Percentiles rank a stretch among this genome's conserved stretches.
These are phyloP conservation scores for Vultur gryphus DNA, from an alignment of 2,797 vertebrate genomes.

Conservation along the genomic window DNA sequence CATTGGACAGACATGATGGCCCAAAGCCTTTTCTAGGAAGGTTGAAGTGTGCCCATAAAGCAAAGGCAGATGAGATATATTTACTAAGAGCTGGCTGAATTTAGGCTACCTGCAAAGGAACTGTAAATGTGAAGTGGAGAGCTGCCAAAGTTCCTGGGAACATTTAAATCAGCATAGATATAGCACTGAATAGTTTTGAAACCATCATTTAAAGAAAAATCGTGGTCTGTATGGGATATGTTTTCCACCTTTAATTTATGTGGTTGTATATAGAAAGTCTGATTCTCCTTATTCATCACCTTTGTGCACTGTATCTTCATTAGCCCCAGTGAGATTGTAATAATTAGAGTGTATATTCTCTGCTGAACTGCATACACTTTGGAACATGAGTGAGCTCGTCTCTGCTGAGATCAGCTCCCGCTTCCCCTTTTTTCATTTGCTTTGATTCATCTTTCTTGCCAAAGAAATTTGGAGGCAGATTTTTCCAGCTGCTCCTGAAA, in stretches of 20 bases:
- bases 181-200: neutral
- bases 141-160: neutral
- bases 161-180: neutral
- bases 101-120: neutral
- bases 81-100: neutral
- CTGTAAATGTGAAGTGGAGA: neutral
- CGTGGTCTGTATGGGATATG: neutral
- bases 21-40: neutral
- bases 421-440: neutral
- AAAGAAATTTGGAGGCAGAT: slow-evolving; percentile 11
- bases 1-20: neutral
- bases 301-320: neutral
- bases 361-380: neutral
- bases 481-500: slow-evolving; percentile 36
- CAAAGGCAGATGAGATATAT: neutral
- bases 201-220: neutral
- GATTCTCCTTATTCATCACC: neutral
- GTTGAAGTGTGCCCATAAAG: neutral
- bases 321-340: neutral
- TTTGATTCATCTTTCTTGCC: slow-evolving; percentile 15
- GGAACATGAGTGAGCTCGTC: neutral
- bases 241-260: neutral
- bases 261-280: neutral
- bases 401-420: neutral
- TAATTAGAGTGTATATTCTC: neutral